phyloP scores from a whole-genome alignment of 2,113 vertebrate species.

The Anas platyrhynchos region DNA sequence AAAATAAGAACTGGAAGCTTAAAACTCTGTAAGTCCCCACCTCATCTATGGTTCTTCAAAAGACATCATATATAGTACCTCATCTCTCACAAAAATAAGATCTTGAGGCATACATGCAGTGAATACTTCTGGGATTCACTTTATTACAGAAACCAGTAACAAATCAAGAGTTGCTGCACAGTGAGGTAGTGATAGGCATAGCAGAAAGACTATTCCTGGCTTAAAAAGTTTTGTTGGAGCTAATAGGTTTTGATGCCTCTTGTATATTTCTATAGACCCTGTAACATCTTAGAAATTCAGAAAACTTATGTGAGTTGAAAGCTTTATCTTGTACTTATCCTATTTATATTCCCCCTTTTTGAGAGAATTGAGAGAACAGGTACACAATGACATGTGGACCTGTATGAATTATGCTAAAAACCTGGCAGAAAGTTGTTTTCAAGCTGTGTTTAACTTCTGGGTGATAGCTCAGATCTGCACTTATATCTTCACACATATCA shows the following conservation, averaged over 20 bases:
- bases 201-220: not conserved
- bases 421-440: not conserved
- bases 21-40: not conserved
- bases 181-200: not conserved
- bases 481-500: not conserved
- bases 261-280: not conserved
- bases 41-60: not conserved
- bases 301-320: not conserved
- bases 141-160: not conserved
- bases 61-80: no score
- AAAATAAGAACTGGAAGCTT: not conserved
- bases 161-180: not conserved
- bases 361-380: not conserved
- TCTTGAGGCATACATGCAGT: accelerated
- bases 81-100: not conserved
- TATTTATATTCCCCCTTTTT: not conserved
- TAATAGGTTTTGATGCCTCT: not conserved
- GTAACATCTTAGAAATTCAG: not conserved
- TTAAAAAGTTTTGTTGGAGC: not conserved
- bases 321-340: not conserved
- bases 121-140: not conserved
- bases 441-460: not conserved
- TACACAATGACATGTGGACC: not conserved
- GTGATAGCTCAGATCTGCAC: not conserved
- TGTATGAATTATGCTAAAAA: not conserved